Conservation (phyloP, 2,113 vertebrate genomes). For the Grantiella picta region DNA sequence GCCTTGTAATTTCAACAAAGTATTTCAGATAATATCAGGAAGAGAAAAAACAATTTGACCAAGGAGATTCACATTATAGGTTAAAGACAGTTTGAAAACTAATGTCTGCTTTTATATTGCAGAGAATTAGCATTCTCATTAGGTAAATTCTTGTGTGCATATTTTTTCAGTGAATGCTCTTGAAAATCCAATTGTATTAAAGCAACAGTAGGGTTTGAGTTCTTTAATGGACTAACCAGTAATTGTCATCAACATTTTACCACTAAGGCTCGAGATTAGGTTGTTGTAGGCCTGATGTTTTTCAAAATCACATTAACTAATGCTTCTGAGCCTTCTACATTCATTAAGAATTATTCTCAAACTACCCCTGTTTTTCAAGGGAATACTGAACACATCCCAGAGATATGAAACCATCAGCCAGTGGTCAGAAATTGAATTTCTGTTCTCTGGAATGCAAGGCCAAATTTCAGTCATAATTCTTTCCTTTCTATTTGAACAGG, state of each 20-base stretch:
- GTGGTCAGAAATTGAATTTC: neutral
- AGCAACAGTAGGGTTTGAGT: neutral
- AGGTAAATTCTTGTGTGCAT: neutral
- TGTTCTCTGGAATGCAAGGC: neutral
- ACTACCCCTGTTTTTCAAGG: neutral
- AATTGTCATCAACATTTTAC: neutral
- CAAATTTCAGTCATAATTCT: neutral
- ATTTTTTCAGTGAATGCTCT: neutral
- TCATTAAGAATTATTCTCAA: neutral
- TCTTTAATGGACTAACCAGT: neutral
- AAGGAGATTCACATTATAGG: neutral
- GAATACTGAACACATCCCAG: neutral
- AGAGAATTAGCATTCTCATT: neutral
- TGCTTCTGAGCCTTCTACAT: neutral
- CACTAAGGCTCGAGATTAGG: neutral
- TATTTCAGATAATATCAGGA: neutral
- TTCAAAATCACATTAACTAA: neutral
- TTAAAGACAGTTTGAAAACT: neutral
- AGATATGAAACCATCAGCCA: neutral
- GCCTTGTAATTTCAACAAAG: neutral
- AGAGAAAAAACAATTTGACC: neutral
- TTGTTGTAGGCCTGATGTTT: neutral
- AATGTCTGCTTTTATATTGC: neutral
- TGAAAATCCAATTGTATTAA: neutral
- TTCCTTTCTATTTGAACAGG: neutral